A percentile compares a stretch with the other conserved stretches of the same genome.
These are phyloP conservation scores for Calameuta idolon DNA, from an alignment of 2,888 invertebrate genomes.

Conservation along the genomic window DNA sequence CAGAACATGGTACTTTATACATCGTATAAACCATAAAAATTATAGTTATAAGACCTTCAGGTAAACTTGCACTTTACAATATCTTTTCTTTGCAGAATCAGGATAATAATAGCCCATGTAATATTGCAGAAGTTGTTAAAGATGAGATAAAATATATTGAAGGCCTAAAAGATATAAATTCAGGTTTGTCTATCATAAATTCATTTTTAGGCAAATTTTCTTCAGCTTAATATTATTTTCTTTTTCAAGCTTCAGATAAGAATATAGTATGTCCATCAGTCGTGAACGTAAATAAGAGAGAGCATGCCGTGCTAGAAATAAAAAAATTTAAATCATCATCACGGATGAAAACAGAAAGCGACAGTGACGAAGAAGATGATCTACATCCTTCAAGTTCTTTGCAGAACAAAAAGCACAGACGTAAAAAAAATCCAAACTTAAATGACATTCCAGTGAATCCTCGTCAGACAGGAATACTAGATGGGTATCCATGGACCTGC, in stretches of 20 bases:
- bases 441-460: slow-evolving; percentile 21
- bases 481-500: slow-evolving; percentile 48
- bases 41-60: neutral
- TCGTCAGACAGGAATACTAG: slow-evolving; percentile 32
- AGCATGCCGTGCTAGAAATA: neutral
- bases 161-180: neutral
- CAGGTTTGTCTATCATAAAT: neutral
- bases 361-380: slow-evolving; percentile 12
- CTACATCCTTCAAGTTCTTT: neutral
- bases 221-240: neutral
- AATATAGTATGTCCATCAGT: neutral
- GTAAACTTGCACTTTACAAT: neutral
- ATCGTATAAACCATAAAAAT: neutral
- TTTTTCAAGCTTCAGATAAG: neutral
- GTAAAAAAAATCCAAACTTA: slow-evolving; percentile 15
- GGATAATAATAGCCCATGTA: neutral
- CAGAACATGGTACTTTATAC: slow-evolving; percentile 3
- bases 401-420: neutral
- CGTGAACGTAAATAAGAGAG: neutral
- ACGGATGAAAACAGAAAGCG: slow-evolving; percentile 4
- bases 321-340: neutral
- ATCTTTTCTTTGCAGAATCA: neutral
- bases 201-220: neutral
- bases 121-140: neutral
- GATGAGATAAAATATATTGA: neutral